phyloP scores from a whole-genome alignment of 2,888 invertebrate genomes.

The Nasonovia ribisnigri region DNA sequence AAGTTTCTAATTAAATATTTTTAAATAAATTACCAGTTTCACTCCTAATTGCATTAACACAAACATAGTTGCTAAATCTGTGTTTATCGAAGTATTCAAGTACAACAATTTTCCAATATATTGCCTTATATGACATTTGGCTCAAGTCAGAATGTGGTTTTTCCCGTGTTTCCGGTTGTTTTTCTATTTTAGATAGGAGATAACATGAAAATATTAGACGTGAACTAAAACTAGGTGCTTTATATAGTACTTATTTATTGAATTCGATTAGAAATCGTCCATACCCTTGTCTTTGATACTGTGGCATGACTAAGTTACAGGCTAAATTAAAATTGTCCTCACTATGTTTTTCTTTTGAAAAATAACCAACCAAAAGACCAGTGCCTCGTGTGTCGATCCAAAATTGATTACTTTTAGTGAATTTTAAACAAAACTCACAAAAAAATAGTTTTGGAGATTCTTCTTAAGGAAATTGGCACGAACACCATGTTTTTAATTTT shows the following conservation, averaged over 20 bases:
- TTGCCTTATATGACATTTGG: conserved; percentile 92
- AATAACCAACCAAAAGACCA: conserved; percentile 98
- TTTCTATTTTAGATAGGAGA: conserved; percentile 92
- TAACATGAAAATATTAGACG: conserved; percentile 77
- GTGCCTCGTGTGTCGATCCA: conserved; percentile 93
- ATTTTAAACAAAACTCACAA: conserved; percentile 97
- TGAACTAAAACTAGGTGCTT: neutral
- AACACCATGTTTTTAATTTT: conserved; percentile 98
- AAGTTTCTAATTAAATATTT: too few relatives aligned
- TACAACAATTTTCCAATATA: conserved; percentile 97
- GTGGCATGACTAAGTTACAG: conserved; percentile 99
- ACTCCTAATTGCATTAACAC: too few relatives aligned
- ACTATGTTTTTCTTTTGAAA: conserved; percentile 98
- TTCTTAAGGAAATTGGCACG: conserved; percentile 94
- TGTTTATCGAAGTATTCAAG: conserved; percentile 86
- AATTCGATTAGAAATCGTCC: conserved; percentile 99
- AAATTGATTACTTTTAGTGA: conserved; percentile 94
- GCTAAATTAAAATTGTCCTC: conserved; percentile 96
- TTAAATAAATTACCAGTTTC: too few relatives aligned
- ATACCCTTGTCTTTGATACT: conserved; percentile 96
- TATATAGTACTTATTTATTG: conserved; percentile 76
- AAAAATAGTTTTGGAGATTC: conserved; percentile 96
- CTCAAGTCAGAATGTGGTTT: conserved; percentile 98
- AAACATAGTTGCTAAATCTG: conserved; percentile 73
- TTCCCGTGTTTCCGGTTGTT: conserved; percentile 97